Evolutionary conservation across 2,888 invertebrate species (phyloP).

Genomic region (Drosophila buzzatii): DNA sequence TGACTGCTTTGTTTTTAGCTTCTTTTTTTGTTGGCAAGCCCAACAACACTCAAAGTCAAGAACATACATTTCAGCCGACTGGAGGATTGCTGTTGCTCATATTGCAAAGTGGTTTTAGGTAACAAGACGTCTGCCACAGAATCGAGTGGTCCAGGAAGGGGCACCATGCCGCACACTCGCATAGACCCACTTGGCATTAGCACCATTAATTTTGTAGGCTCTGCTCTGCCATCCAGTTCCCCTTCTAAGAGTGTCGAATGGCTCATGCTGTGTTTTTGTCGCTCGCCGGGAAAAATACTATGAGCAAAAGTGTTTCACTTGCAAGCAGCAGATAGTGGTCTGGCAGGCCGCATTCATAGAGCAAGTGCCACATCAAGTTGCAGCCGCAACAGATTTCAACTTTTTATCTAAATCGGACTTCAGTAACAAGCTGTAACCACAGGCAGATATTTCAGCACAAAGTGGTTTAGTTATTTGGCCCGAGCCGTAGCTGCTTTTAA

Average conservation of each 20-base stretch:
- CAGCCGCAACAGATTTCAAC: slow-evolving; percentile 73
- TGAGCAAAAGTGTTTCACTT: slow-evolving; percentile 58
- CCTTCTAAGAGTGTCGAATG: slow-evolving; percentile 33
- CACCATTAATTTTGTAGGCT: slow-evolving; percentile 76
- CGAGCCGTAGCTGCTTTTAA: slow-evolving; percentile 71
- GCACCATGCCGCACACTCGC: slow-evolving; percentile 21
- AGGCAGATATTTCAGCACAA: slow-evolving; percentile 68
- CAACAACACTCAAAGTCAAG: slow-evolving; percentile 39
- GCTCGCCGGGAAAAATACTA: slow-evolving; percentile 23
- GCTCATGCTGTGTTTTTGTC: slow-evolving; percentile 43
- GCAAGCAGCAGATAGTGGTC: slow-evolving; percentile 55
- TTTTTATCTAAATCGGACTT: slow-evolving; percentile 69
- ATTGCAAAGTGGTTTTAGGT: slow-evolving; percentile 59
- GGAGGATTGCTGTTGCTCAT: slow-evolving; percentile 51
- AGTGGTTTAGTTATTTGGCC: slow-evolving; percentile 68
- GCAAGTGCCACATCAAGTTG: slow-evolving; percentile 64
- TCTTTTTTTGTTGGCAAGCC: slow-evolving; percentile 1
- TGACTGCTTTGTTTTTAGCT: neutral
- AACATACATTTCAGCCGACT: slow-evolving; percentile 39
- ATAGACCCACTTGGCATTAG: slow-evolving; percentile 63
- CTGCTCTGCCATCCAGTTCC: slow-evolving; percentile 61
- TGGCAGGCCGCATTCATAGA: slow-evolving; percentile 54
- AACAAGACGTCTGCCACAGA: slow-evolving; percentile 59
- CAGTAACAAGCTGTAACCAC: slow-evolving; percentile 60
- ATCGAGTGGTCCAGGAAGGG: slow-evolving; percentile 51